These are phyloP conservation scores for Eurystomus gularis DNA, from an alignment of 2,113 vertebrate species.

Conservation along the genomic window DNA sequence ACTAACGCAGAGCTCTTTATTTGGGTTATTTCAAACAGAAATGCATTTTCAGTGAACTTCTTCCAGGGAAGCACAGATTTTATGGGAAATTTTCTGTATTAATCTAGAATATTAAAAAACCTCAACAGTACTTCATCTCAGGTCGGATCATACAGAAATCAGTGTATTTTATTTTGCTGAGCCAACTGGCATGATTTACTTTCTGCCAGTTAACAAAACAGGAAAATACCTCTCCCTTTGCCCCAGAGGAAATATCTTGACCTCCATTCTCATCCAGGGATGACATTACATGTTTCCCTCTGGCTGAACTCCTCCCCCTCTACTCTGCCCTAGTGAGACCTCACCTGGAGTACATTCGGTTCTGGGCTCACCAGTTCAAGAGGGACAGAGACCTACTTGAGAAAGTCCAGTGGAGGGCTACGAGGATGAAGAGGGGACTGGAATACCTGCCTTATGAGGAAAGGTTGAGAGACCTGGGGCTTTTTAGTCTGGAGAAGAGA, in stretches of 20 bases:
- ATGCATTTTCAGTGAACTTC: neutral
- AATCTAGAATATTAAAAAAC: neutral
- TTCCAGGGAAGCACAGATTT: neutral
- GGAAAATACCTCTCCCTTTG: neutral
- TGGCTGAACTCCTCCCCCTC: no score
- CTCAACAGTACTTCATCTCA: neutral
- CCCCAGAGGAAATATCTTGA: neutral
- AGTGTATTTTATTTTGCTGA: neutral
- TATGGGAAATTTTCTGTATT: neutral
- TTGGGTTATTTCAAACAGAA: neutral
- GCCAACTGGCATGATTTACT: neutral
- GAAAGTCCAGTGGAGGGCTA: no score
- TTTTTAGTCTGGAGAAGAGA: no score
- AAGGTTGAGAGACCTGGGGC: no score
- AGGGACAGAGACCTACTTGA: no score
- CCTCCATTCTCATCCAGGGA: neutral
- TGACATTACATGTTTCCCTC: neutral
- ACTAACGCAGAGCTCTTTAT: neutral
- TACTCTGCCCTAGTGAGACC: no score
- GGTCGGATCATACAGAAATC: neutral
- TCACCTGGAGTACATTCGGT: no score
- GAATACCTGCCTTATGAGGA: no score
- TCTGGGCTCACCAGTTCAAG: no score
- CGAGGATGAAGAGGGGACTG: no score
- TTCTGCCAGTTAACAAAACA: neutral